Evolutionary conservation across 2,113 vertebrate species (phyloP).

Genomic region (Jaculus jaculus): DNA sequence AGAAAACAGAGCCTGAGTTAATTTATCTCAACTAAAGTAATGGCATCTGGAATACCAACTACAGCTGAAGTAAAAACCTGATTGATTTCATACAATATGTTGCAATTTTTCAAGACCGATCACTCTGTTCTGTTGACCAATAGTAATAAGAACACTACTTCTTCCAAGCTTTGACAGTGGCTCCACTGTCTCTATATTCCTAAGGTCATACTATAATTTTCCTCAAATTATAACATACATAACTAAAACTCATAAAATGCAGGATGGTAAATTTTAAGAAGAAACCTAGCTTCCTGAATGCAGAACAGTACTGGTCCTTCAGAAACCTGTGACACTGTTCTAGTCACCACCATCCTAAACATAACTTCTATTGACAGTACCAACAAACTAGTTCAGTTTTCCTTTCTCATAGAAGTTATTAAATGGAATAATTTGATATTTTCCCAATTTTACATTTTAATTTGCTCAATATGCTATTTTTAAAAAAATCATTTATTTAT

Average conservation of each 20-base stretch:
- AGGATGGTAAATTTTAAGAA: neutral
- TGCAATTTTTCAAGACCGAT: neutral
- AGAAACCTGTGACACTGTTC: neutral
- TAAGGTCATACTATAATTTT: neutral
- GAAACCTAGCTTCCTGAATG: neutral
- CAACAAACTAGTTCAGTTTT: neutral
- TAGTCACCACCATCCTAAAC: neutral
- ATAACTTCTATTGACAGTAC: neutral
- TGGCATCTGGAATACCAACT: slow-evolving; percentile 14
- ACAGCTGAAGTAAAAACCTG: slow-evolving; percentile 4
- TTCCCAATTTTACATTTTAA: neutral
- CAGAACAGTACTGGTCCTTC: neutral
- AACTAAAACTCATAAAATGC: neutral
- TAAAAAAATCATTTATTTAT: too few species aligned
- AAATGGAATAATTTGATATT: neutral
- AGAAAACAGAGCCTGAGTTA: neutral
- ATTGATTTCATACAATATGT: neutral
- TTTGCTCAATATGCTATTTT: neutral
- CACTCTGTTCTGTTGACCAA: neutral
- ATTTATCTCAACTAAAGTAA: slow-evolving; percentile 26
- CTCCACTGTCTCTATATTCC: neutral
- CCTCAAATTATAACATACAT: neutral
- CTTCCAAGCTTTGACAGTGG: neutral
- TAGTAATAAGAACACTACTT: neutral
- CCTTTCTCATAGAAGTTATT: neutral